These are phyloP conservation scores for Hippoglossus hippoglossus DNA, from an alignment of 2,797 vertebrate species.

Conservation along the genomic window DNA sequence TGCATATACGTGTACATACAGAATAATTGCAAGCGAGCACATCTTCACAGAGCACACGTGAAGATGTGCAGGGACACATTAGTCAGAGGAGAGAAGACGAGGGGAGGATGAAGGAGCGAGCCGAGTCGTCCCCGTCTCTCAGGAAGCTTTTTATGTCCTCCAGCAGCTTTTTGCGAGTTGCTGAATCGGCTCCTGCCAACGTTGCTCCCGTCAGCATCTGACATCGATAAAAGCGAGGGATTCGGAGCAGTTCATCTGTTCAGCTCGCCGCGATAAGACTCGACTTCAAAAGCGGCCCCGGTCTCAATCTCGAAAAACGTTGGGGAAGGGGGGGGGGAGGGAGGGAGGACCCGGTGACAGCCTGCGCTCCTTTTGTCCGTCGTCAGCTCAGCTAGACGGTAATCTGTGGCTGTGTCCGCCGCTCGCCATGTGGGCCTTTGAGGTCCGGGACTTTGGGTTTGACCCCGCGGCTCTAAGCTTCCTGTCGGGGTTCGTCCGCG, in stretches of 20 bases:
- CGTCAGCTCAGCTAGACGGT: constrained; percentile 33
- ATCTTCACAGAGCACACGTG: constrained; percentile 1
- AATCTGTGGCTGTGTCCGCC: constrained; percentile 41
- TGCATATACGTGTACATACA: not conserved
- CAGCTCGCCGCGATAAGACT: constrained; percentile 57
- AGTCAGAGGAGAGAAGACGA: constrained; percentile 1
- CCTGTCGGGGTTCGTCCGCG: constrained; percentile 34
- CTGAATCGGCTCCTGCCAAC: constrained; percentile 57
- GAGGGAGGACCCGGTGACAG: constrained; percentile 27
- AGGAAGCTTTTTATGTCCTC: constrained; percentile 55
- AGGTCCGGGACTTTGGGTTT: constrained; percentile 50
- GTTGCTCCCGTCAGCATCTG: constrained; percentile 52
- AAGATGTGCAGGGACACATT: constrained; percentile 20
- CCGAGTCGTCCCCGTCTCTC: constrained; percentile 36
- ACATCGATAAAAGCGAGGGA: constrained; percentile 66
- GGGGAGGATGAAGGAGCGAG: constrained; percentile 13
- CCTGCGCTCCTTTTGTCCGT: constrained; percentile 43
- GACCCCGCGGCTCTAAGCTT: constrained; percentile 61
- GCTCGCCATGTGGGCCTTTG: constrained; percentile 47
- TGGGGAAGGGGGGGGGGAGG: not conserved
- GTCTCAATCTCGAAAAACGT: constrained; percentile 7
- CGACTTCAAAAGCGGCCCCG: constrained; percentile 33
- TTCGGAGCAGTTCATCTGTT: constrained; percentile 53
- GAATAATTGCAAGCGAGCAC: constrained; percentile 21
- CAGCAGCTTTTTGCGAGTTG: constrained; percentile 55